Conservation (phyloP, 1,140 invertebrate genomes). For the Drosophila pachea region DNA sequence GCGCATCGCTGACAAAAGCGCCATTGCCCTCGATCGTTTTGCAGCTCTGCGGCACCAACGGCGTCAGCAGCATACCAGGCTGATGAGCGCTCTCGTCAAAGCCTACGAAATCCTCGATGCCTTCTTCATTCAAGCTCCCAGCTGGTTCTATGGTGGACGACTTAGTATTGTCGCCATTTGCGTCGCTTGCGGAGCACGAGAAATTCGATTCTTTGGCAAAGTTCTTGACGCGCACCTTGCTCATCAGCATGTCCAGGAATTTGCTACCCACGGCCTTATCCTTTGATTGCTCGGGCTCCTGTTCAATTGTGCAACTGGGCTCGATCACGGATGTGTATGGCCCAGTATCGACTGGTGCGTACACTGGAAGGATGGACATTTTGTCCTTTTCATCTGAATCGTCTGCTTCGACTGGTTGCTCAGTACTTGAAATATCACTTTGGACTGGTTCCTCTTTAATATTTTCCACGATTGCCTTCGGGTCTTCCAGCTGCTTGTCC, state of each 20-base stretch:
- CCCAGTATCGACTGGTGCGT: not conserved
- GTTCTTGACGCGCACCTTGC: conserved; percentile 62
- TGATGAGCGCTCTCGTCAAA: conserved; percentile 69
- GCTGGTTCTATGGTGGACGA: not conserved
- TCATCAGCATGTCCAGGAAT: conserved; percentile 74
- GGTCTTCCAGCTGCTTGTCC: not conserved
- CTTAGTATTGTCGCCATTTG: not conserved
- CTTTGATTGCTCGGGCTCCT: conserved; percentile 16
- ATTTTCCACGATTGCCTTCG: no score
- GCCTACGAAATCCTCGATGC: conserved; percentile 69
- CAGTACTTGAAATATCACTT: no score
- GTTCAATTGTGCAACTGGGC: not conserved
- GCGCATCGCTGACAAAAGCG: conserved; percentile 66
- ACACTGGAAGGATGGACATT: no score
- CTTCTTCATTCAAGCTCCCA: conserved; percentile 30
- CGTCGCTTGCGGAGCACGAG: not conserved
- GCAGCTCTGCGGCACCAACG: conserved; percentile 61
- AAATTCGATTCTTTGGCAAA: conserved; percentile 55
- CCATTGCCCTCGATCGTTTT: conserved; percentile 49
- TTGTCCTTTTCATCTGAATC: no score
- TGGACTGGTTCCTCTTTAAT: no score
- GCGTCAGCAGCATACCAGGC: conserved; percentile 74
- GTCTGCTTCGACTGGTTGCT: no score
- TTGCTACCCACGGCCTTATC: conserved; percentile 58
- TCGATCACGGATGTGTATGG: not conserved